phyloP scores from a whole-genome alignment of 2,888 invertebrate species.

The Drosophila glabriapex region DNA sequence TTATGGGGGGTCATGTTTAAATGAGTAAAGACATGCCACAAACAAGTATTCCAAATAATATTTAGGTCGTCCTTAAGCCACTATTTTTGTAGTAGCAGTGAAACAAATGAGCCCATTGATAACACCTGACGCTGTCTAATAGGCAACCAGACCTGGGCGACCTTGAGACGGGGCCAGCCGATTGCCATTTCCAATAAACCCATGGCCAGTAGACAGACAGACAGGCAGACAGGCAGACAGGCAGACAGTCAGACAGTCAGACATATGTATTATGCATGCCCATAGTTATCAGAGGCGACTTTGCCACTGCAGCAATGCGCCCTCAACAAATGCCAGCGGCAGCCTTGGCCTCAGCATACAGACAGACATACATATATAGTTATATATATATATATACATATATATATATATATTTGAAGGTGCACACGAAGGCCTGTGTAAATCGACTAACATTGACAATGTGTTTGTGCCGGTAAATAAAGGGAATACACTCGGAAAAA shows the following conservation, averaged over 20 bases:
- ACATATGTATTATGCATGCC: slow-evolving; percentile 39
- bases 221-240: neutral
- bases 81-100: neutral
- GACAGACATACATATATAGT: slow-evolving; percentile 1
- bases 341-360: slow-evolving; percentile 61
- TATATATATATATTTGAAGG: slow-evolving; percentile 1
- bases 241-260: neutral
- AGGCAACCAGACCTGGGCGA: slow-evolving; percentile 5
- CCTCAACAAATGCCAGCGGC: slow-evolving; percentile 67
- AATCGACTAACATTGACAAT: slow-evolving; percentile 60
- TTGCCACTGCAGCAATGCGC: slow-evolving; percentile 61
- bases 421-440: slow-evolving; percentile 50
- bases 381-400: slow-evolving; percentile 9
- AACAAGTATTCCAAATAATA: neutral
- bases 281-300: slow-evolving; percentile 41
- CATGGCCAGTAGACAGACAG: slow-evolving; percentile 30
- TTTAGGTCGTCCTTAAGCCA: neutral
- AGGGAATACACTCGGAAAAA: neutral
- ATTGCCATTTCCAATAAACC: slow-evolving; percentile 38
- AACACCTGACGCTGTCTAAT: slow-evolving; percentile 29
- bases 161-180: slow-evolving; percentile 41
- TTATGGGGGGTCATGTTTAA: neutral
- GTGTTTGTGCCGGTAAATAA: slow-evolving; percentile 4
- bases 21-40: neutral
- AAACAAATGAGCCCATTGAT: slow-evolving; percentile 36